Evolutionary conservation across 2,113 vertebrate species (phyloP), one percentile per base, ranked within the genome.

Genomic region (Rallus limicola): DNA sequence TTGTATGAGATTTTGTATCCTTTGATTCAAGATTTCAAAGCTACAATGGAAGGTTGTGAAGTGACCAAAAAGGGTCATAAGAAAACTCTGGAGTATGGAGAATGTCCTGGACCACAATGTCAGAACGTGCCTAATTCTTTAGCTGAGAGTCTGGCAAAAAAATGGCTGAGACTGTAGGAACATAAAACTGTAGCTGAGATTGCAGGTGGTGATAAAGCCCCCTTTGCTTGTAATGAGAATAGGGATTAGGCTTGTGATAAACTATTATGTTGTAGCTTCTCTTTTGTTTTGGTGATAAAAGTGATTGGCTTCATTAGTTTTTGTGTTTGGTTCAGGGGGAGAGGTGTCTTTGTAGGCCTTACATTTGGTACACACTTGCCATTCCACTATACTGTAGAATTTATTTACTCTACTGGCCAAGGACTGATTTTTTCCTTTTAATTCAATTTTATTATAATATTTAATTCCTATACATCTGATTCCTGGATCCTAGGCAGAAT

Each of bases 1-100:
- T 92, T 92, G 44, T 88, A 86, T 72, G 81, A 96, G 86, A 76
- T 93, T 86, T 59, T 75, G 19, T 85, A 81, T 60, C 25, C 46
- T 95, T 97, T 96, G 86, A 93, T 83, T n/a, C 12, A 72, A 82
- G 42, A 77, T 95, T 97, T 95, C 83, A 93, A 93, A 97, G 83
- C 84, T 55, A 82, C 28, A 85, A 19, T 82, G 8, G 44, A 70
- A 91, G 34, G 52, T 86, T 82, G 33, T 48, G 34, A 80, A 50
- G 38, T 88, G 71, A 88, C 34, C 3, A 38, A 62, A 92, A 92
- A 59, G 16, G 58, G 55, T 86, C 65, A 77, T 38, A 81, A 85
- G 85, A 91, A 91, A 78, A 40, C 55, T 40, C 56, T 82, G 14
- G 24, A 76, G 62, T 63, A 87, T 65, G 13, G 16, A 38, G 12